These are phyloP conservation scores for Mesodorylaimus sp. DNA, from an alignment of 2,888 invertebrate species.

Conservation along the genomic window DNA sequence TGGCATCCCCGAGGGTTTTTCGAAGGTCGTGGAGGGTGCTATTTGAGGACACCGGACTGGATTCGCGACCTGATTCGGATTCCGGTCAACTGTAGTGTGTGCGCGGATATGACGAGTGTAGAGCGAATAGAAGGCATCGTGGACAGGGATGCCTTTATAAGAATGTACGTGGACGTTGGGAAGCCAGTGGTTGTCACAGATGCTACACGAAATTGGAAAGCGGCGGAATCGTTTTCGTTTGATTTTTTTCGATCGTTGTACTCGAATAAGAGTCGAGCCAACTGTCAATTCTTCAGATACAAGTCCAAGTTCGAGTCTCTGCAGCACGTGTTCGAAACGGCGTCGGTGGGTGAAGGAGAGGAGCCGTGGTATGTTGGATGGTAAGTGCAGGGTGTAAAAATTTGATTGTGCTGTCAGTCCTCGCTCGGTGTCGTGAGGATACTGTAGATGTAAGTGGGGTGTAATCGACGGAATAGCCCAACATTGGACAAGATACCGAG, in stretches of 20 bases:
- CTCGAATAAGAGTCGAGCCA: constrained; percentile 37
- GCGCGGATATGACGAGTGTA: too few species aligned
- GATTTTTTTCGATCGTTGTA: constrained; percentile 57
- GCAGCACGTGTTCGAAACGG: constrained; percentile 57
- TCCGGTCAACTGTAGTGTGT: too few species aligned
- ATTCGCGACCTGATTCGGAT: too few species aligned
- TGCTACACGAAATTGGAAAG: constrained; percentile 61
- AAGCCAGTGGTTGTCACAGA: constrained; percentile 67
- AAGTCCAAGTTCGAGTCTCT: constrained; percentile 60
- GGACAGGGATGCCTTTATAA: background rate
- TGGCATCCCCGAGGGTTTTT: too few species aligned
- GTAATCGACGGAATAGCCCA: too few species aligned
- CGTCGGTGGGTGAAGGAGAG: too few species aligned
- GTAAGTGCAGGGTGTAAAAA: constrained; percentile 39
- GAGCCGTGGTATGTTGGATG: constrained; percentile 57
- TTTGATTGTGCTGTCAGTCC: too few species aligned
- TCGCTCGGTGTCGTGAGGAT: too few species aligned
- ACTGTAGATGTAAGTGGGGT: too few species aligned
- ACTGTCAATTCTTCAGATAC: constrained; percentile 85
- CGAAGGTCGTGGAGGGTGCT: too few species aligned
- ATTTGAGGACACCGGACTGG: too few species aligned
- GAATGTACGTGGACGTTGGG: constrained; percentile 30
- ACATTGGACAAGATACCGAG: too few species aligned
- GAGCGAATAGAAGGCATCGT: background rate
- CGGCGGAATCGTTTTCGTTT: constrained; percentile 55